Evolutionary conservation across 2,797 vertebrate species (phyloP).

Genomic region (Bovichtus diacanthus): DNA sequence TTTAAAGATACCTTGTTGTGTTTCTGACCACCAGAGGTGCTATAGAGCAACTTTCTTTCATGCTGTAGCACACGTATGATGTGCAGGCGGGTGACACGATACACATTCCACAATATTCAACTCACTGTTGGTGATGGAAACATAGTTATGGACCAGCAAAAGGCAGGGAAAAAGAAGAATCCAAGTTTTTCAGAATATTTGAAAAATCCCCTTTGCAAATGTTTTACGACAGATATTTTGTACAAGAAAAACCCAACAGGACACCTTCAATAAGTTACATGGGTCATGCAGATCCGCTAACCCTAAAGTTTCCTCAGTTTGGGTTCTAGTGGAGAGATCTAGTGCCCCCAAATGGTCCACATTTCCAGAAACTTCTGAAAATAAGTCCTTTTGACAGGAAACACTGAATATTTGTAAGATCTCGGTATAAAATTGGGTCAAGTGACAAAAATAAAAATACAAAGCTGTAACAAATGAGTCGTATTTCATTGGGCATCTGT

Average conservation of each 20-base stretch:
- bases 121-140: not conserved
- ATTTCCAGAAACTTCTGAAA: not conserved
- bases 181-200: not conserved
- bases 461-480: not conserved
- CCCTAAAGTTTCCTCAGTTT: not conserved
- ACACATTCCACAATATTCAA: not conserved
- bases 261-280: not conserved
- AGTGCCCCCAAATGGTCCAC: not conserved
- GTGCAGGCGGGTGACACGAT: not conserved
- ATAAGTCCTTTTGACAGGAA: not conserved
- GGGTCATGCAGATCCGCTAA: not conserved
- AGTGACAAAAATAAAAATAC: not conserved
- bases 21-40: slow-evolving; percentile 7
- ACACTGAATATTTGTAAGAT: not conserved
- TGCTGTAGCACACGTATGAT: not conserved
- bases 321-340: not conserved
- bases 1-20: not conserved
- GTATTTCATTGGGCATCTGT: not conserved
- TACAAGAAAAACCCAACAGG: not conserved
- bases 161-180: not conserved
- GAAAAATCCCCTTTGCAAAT: not conserved
- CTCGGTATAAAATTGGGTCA: not conserved
- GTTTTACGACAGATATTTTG: not conserved
- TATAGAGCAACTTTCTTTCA: not conserved
- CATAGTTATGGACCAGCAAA: not conserved